These are phyloP conservation scores for Podarcis cretensis DNA, from an alignment of 2,113 vertebrate genomes.

Conservation along the genomic window DNA sequence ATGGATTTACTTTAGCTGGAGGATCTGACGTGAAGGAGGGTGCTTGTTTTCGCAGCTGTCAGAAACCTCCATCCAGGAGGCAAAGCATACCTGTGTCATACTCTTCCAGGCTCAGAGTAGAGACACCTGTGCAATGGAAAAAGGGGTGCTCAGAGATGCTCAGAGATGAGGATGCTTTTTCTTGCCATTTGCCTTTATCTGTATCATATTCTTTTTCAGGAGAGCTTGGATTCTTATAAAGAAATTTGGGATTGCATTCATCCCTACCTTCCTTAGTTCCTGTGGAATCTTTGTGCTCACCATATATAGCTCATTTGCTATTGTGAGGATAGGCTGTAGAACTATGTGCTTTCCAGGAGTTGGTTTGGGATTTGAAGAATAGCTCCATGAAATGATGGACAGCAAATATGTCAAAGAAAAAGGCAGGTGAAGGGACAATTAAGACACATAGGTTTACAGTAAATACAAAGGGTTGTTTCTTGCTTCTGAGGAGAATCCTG, in stretches of 20 bases:
- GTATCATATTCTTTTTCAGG: neutral
- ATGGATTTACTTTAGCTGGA: slow-evolving; percentile 51
- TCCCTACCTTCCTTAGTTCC: neutral
- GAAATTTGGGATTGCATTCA: neutral
- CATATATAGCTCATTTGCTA: too few relatives aligned
- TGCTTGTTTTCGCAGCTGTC: slow-evolving; percentile 65
- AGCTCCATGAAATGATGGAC: too few relatives aligned
- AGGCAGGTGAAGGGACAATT: too few relatives aligned
- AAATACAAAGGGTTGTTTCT: too few relatives aligned
- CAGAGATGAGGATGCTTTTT: neutral
- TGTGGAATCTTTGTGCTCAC: too few relatives aligned
- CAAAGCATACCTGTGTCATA: neutral
- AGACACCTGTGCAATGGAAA: neutral
- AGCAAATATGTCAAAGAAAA: too few relatives aligned
- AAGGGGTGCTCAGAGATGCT: neutral
- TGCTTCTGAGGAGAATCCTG: too few relatives aligned
- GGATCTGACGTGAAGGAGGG: slow-evolving; percentile 3
- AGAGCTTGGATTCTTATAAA: neutral
- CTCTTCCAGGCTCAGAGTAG: neutral
- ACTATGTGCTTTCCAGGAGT: too few relatives aligned
- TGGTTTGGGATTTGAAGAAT: too few relatives aligned
- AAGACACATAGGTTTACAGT: too few relatives aligned
- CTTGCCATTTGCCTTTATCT: neutral
- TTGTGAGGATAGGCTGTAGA: too few relatives aligned
- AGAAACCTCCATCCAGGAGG: neutral